These are phyloP conservation scores for Metacarcinus magister DNA, from an alignment of 2,888 invertebrate genomes.

Conservation along the genomic window DNA sequence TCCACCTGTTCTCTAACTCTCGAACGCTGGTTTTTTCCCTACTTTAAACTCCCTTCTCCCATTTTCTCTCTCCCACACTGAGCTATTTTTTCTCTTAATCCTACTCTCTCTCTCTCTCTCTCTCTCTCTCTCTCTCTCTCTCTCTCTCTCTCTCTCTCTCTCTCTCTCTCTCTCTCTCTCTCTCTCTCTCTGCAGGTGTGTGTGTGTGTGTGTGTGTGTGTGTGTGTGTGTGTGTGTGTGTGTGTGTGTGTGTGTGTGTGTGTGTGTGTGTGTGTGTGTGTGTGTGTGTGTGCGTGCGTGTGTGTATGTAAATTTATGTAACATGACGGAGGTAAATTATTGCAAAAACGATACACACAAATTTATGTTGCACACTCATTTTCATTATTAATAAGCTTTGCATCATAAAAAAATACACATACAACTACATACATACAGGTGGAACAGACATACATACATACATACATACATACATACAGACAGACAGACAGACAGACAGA, in stretches of 20 bases:
- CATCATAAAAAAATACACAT: background rate
- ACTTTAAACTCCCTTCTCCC: background rate
- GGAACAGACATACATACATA: no score
- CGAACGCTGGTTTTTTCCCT: background rate
- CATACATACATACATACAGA: no score
- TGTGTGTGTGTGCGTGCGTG: no score
- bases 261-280: no score
- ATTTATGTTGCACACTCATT: no score
- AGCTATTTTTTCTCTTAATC: background rate
- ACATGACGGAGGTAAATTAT: background rate
- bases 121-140: conserved; percentile 14
- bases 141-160: conserved; percentile 14
- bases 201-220: no score
- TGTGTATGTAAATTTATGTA: no score
- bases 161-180: conserved; percentile 10
- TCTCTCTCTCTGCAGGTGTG: background rate
- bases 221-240: no score
- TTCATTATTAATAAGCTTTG: background rate
- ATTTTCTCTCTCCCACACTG: background rate
- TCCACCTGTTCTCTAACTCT: background rate
- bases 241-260: no score
- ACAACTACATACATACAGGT: no score
- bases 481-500: no score
- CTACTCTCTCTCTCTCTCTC: background rate
- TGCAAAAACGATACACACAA: background rate